Evolutionary conservation across 2,888 invertebrate species (phyloP).

Genomic region (Aphodius granarius): DNA sequence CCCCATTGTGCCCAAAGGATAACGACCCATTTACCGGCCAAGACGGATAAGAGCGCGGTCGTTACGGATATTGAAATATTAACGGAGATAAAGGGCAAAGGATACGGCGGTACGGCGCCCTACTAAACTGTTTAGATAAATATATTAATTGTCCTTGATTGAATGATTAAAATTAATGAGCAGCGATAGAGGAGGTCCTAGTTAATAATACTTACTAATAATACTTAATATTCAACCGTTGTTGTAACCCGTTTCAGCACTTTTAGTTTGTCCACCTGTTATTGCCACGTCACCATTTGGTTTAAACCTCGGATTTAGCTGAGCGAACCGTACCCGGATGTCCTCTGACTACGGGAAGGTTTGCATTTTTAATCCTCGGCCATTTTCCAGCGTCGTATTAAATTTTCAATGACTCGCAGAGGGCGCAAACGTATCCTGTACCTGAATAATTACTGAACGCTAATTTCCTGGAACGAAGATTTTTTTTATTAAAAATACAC

Average conservation of each 20-base stretch:
- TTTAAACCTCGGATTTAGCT: not conserved
- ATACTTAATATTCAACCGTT: not conserved
- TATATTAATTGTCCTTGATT: not conserved
- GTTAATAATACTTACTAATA: not conserved
- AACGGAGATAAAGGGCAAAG: not conserved
- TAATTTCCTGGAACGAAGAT: not conserved
- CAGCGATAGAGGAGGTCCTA: not conserved
- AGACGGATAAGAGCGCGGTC: slow-evolving; percentile 8
- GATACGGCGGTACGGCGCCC: not conserved
- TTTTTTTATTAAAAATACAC: too few relatives aligned
- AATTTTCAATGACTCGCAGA: slow-evolving; percentile 4
- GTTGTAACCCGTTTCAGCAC: not conserved
- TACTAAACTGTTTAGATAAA: not conserved
- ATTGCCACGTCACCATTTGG: not conserved
- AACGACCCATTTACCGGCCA: not conserved
- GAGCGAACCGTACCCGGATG: not conserved
- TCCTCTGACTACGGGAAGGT: not conserved
- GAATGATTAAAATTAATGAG: not conserved
- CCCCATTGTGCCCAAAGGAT: not conserved
- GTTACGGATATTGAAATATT: slow-evolving; percentile 15
- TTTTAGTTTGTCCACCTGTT: not conserved
- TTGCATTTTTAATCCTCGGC: slow-evolving; percentile 2
- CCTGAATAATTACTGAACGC: slow-evolving; percentile 8
- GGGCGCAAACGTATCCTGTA: slow-evolving; percentile 4
- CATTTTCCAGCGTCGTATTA: slow-evolving; percentile 10